Evolutionary conservation across 2,888 invertebrate genomes (phyloP), one percentile per base, ranked within the genome.

Genomic region (Phrixothrix hirtus): DNA sequence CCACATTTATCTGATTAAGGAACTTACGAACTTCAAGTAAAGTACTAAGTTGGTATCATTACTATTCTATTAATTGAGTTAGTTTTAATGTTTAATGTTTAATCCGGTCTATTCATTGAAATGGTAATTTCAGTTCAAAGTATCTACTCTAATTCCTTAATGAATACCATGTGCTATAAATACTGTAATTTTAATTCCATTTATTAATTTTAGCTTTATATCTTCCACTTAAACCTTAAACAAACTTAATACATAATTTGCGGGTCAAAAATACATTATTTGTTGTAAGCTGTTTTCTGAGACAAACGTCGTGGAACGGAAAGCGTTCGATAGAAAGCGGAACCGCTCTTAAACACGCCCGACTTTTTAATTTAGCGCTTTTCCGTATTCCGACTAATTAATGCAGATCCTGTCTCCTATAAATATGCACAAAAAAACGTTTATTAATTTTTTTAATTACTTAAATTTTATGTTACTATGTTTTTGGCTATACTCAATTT

Each of bases 61-160:
- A 45, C 36, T 45, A 45, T 45, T 37, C 45, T 45, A 37, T 45
- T 45, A 45, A 45, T 45, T 45, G 34, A 34, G 26, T 45, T 45
- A 45, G 45, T 45, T 45, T 37, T 45, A 36, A 45, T 45, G 17
- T n/a, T 13, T 45, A 44, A 35, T 29, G 25, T 35, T 35, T 42
- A 13, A n/a, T 30, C 9, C 11, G 6, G 32, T n/a, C 41, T 42
- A 7, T 9, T 32, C 17, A 11, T 7, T 11, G 36, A 42, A 30
- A 25, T 11, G 21, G 11, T 16, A 39, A 21, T 32, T 38, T n/a
- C 38, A 26, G 27, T 27, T 36, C 10, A 11, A 36, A 36, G n/a
- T n/a, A 36, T 10, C 21, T 17, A 11, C 11, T 11, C 2, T 36
- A 36, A 21, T 17, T 7, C 17, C 6, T 2, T n/a, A n/a, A n/a